Evolutionary conservation across 2,888 invertebrate species (phyloP).

Genomic region (Metopia argyrocephala): DNA sequence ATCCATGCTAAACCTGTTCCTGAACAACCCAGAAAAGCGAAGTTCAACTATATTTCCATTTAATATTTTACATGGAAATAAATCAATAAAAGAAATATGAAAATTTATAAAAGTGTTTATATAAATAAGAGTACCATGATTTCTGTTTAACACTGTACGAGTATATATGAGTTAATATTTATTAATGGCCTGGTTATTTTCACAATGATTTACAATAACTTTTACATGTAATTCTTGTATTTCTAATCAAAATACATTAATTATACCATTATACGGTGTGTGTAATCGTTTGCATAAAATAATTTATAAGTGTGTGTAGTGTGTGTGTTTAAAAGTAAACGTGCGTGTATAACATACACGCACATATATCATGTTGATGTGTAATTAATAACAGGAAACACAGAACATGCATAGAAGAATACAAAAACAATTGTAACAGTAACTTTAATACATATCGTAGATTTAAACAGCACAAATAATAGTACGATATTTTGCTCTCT

Average conservation of each 20-base stretch:
- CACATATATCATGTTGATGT: neutral
- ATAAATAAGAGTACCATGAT: neutral
- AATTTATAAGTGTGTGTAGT: neutral
- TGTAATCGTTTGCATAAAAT: neutral
- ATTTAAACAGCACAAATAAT: neutral
- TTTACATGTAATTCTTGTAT: neutral
- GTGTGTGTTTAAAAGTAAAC: neutral
- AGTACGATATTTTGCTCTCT: neutral
- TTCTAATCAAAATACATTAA: slow-evolving; percentile 45
- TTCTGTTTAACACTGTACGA: neutral
- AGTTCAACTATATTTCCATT: too few relatives aligned
- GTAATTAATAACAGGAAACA: neutral
- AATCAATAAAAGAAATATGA: too few relatives aligned
- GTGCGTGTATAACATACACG: neutral
- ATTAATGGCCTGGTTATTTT: slow-evolving; percentile 5
- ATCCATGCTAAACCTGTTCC: too few relatives aligned
- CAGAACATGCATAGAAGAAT: too few relatives aligned
- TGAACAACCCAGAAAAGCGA: too few relatives aligned
- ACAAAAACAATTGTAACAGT: too few relatives aligned
- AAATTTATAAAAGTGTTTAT: too few relatives aligned
- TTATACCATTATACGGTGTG: slow-evolving; percentile 3
- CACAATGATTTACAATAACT: neutral
- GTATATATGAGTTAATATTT: slow-evolving; percentile 8
- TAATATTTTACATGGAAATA: too few relatives aligned
- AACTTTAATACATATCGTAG: too few relatives aligned